Conservation (phyloP, 2,113 vertebrate species). For the Gopherus evgoodei region DNA sequence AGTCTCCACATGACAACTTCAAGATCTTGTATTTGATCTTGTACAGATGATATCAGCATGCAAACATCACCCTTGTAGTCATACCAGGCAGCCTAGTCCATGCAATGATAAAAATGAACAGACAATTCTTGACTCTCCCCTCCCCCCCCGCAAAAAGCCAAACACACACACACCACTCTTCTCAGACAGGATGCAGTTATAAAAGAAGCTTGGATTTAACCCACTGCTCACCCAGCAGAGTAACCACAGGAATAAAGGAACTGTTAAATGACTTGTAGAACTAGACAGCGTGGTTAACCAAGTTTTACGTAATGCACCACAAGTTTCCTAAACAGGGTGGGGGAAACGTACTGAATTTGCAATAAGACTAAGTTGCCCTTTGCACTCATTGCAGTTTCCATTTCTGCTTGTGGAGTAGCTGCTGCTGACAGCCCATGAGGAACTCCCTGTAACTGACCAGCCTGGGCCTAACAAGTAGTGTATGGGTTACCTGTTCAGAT, state of each 20-base stretch:
- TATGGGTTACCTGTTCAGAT: neutral
- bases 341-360: neutral
- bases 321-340: neutral
- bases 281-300: neutral
- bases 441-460: neutral
- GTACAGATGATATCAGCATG: neutral
- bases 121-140: neutral
- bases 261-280: neutral
- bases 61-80: neutral
- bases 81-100: neutral
- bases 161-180: neutral
- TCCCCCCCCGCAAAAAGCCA: neutral
- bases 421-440: neutral
- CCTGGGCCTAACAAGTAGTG: rapidly evolving
- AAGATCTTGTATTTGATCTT: neutral
- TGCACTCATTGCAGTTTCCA: neutral
- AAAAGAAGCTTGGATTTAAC: neutral
- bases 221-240: neutral
- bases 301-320: neutral
- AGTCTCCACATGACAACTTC: neutral
- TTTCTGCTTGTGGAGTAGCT: neutral
- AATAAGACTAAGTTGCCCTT: neutral
- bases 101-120: neutral
- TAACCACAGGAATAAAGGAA: neutral
- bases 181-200: neutral